A percentile compares a stretch with the other conserved stretches of the same genome.
phyloP scores from a whole-genome alignment of 2,888 invertebrate species.

The Euclidia mi region DNA sequence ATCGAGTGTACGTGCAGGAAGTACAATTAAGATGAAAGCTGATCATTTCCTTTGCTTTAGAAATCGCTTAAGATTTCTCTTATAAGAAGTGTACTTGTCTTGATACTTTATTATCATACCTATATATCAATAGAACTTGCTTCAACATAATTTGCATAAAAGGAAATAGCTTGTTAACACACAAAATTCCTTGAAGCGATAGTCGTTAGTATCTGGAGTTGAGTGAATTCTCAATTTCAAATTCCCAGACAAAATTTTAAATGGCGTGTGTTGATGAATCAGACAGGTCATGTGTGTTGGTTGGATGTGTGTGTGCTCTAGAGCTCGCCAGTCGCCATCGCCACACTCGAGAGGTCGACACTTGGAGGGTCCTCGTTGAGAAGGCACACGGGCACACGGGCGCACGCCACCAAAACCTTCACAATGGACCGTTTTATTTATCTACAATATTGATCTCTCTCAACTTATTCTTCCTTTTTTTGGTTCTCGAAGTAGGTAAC shows the following conservation, averaged over 20 bases:
- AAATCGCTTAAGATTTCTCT: slow-evolving; percentile 18
- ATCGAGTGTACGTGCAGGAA: slow-evolving; percentile 14
- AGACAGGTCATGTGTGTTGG: slow-evolving; percentile 42
- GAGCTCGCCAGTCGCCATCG: background rate
- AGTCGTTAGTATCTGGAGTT: slow-evolving; percentile 33
- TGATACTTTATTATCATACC: background rate
- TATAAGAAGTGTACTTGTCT: slow-evolving; percentile 15
- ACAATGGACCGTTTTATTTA: slow-evolving; percentile 82
- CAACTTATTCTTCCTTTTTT: slow-evolving; percentile 72
- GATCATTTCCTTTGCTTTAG: slow-evolving; percentile 23
- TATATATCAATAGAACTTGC: too few relatives aligned
- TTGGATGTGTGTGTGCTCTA: slow-evolving; percentile 27
- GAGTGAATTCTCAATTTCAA: slow-evolving; percentile 41
- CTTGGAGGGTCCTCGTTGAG: slow-evolving; percentile 22
- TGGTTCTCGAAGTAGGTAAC: slow-evolving; percentile 72
- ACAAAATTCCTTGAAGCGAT: slow-evolving; percentile 35
- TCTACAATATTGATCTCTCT: slow-evolving; percentile 82
- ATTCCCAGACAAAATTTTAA: slow-evolving; percentile 49
- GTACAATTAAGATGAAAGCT: slow-evolving; percentile 30
- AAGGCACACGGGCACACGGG: slow-evolving; percentile 36
- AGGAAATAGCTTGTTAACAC: slow-evolving; percentile 6
- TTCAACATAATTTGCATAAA: background rate
- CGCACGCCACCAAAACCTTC: slow-evolving; percentile 63
- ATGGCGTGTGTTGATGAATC: slow-evolving; percentile 50
- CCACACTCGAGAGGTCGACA: slow-evolving; percentile 39